Conservation (phyloP, 2,888 invertebrate genomes). For the Tridacna crocea region DNA sequence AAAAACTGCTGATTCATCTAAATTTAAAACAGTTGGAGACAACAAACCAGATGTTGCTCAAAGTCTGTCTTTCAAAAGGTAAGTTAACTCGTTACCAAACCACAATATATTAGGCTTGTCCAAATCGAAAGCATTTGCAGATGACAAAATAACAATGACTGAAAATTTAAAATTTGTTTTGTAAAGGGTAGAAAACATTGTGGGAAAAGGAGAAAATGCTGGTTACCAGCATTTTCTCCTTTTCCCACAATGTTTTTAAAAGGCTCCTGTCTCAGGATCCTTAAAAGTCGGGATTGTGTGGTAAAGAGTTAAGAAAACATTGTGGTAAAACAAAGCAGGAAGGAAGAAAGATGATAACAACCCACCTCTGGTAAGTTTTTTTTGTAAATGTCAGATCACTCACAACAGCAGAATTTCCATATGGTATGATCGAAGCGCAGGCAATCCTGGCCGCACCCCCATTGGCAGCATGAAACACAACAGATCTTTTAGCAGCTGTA, state of each 20-base stretch:
- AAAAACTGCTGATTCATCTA: too few relatives aligned
- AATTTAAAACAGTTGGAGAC: too few relatives aligned
- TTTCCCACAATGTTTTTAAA: background rate
- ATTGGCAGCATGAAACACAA: conserved; percentile 94
- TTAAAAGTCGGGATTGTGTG: background rate
- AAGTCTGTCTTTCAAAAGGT: too few relatives aligned
- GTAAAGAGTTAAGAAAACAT: background rate
- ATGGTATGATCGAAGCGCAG: conserved; percentile 87
- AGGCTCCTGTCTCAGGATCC: background rate
- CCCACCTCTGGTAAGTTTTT: conserved; percentile 34
- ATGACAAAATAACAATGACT: too few relatives aligned
- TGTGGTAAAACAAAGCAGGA: background rate
- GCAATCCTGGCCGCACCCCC: conserved; percentile 87
- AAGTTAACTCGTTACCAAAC: too few relatives aligned
- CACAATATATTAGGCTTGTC: too few relatives aligned
- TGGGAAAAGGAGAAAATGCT: background rate
- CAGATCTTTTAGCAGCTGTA: conserved; percentile 87
- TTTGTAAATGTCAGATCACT: conserved; percentile 32
- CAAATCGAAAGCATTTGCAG: too few relatives aligned
- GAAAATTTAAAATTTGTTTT: too few relatives aligned
- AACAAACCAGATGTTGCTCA: too few relatives aligned
- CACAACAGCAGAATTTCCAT: conserved; percentile 17
- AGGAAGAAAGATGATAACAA: background rate
- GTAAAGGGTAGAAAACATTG: background rate
- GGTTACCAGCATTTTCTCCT: background rate